Evolutionary conservation across 2,113 vertebrate genomes (phyloP), one percentile per base, ranked within the genome.

Genomic region (Bos javanicus): DNA sequence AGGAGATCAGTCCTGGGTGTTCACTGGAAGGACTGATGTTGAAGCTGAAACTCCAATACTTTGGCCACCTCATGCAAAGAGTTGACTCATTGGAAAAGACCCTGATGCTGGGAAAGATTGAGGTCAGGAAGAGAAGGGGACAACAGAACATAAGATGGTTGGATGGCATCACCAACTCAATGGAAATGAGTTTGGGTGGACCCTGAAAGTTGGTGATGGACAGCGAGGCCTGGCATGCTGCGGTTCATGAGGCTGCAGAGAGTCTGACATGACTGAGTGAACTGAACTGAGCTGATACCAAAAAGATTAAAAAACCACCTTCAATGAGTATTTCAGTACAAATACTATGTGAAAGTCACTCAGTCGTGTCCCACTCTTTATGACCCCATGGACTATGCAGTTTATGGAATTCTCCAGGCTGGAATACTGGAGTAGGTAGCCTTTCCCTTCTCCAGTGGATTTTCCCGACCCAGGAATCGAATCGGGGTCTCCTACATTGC

Each of bases 401-500:
- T 67, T n/a, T 16, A 67, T 9, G 62, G 33, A n/a, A 67, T 67
- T 67, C 33, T 67, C 62, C 62, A 67, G 15, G 62, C 33, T 14
- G 19, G 16, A 67, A 67, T 67, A 67, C 62, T 16, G 28, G 4
- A 67, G 33, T 67, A n/a, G 30, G 3, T 67, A 19, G 16, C 62
- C 33, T n/a, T 67, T 67, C 33, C 16, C 62, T 67, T 67, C 62
- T 67, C 62, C 33, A 67, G 62, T 2, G 16, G 62, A 67, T n/a
- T 3, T 67, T 67, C 33, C 7, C 0, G 0, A n/a, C 16, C 33
- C 33, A n/a, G 16, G 33, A 19, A 67, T 67, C 8, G 16, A 19
- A n/a, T n/a, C 1, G 0, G 33, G 33, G 33, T 19, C 33, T n/a
- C 62, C 7, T 19, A 67, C 33, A n/a, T 67, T n/a, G 33, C 62